Conservation (phyloP, 2,113 vertebrate genomes). For the Mormyrus iriodes region DNA sequence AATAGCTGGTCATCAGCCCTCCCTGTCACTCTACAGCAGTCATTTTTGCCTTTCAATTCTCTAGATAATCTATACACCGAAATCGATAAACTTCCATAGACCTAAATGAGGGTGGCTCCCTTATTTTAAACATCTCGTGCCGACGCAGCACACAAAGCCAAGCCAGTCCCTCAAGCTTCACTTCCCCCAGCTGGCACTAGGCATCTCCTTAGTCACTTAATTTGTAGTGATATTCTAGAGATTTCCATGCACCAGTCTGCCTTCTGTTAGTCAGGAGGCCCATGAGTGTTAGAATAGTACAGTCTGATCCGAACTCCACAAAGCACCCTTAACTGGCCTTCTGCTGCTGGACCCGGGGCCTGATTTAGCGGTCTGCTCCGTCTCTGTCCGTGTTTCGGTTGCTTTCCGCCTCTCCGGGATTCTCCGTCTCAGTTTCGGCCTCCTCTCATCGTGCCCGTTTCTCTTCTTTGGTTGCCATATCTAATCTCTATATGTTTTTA, state of each 20-base stretch:
- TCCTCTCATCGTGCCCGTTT: not conserved
- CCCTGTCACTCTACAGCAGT: not conserved
- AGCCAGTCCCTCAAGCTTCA: not conserved
- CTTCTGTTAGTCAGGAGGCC: not conserved
- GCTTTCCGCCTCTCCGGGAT: not conserved
- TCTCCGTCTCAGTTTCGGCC: not conserved
- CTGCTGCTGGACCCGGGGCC: not conserved
- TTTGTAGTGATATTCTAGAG: not conserved
- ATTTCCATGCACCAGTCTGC: not conserved
- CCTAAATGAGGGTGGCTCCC: not conserved
- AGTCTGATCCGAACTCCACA: not conserved
- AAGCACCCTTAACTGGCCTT: not conserved
- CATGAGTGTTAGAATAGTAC: not conserved
- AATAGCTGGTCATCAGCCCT: not conserved
- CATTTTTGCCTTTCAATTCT: not conserved
- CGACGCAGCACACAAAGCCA: not conserved
- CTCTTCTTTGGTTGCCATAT: not conserved
- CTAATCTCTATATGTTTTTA: constrained; percentile 2
- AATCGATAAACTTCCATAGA: not conserved
- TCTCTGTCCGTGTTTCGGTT: not conserved
- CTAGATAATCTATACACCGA: not conserved
- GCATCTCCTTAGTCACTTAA: not conserved
- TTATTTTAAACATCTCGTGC: not conserved
- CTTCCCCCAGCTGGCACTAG: not conserved
- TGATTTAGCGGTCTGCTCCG: not conserved